A percentile compares a stretch with the other conserved stretches of the same genome.
phyloP scores from a whole-genome alignment of 1,140 invertebrate species.

The Temnothorax curvispinosus region DNA sequence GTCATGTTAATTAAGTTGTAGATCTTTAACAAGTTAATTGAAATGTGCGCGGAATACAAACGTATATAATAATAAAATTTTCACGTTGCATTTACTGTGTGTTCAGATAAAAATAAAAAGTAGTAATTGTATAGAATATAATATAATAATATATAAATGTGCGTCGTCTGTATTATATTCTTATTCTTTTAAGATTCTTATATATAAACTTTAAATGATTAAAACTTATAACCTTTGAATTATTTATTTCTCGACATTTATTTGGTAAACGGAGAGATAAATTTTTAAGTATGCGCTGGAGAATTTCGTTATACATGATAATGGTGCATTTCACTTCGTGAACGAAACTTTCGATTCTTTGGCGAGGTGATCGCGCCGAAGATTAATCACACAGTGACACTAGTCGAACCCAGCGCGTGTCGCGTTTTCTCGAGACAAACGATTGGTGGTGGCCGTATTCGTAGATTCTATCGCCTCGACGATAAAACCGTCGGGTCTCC shows the following conservation, averaged over 20 bases:
- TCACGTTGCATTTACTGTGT: neutral
- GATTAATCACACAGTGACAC: conserved; percentile 63
- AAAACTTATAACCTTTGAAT: too few species aligned
- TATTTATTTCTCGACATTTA: neutral
- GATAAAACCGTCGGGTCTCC: conserved; percentile 68
- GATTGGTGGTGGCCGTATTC: conserved; percentile 64
- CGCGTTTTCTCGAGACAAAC: conserved; percentile 71
- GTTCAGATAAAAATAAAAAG: neutral
- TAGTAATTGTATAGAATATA: neutral
- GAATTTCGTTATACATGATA: neutral
- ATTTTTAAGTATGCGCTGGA: neutral
- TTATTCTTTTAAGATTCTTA: neutral
- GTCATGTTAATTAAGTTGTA: neutral
- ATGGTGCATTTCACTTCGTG: neutral
- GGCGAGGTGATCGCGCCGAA: conserved; percentile 2
- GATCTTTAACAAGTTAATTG: neutral
- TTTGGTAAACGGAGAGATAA: neutral
- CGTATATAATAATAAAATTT: neutral
- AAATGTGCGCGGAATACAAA: neutral
- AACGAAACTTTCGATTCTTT: neutral
- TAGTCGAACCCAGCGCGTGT: conserved; percentile 59
- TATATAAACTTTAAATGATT: neutral
- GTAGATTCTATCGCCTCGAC: conserved; percentile 67
- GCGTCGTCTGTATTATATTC: neutral
- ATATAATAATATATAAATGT: neutral